These are phyloP conservation scores for Brachionus koreanus DNA, from an alignment of 1,140 invertebrate genomes.

Conservation along the genomic window DNA sequence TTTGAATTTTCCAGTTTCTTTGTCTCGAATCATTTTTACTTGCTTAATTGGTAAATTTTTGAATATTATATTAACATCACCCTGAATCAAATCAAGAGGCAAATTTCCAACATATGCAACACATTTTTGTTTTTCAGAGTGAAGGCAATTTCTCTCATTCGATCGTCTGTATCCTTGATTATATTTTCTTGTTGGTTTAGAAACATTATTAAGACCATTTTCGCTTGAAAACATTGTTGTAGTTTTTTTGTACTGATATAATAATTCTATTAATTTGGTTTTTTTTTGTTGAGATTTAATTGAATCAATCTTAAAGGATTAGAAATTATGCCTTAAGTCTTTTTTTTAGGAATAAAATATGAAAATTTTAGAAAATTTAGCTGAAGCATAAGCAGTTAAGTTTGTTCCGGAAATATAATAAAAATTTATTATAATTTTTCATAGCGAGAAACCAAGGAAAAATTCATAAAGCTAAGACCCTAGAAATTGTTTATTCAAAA, in stretches of 20 bases:
- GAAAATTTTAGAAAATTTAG: neutral
- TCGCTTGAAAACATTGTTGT: too few species aligned
- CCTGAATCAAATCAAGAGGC: constrained; percentile 3
- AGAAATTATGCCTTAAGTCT: neutral
- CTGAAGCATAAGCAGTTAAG: neutral
- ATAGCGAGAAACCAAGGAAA: too few species aligned
- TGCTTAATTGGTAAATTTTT: constrained; percentile 20
- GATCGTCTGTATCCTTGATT: neutral
- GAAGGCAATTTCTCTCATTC: neutral
- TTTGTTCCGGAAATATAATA: neutral
- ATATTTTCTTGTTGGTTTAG: neutral
- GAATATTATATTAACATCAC: constrained; percentile 21
- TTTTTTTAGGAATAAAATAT: neutral
- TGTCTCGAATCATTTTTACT: constrained; percentile 38
- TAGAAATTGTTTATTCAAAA: too few species aligned
- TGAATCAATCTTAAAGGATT: neutral
- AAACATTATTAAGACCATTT: neutral
- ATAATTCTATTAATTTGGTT: too few species aligned
- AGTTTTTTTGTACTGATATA: too few species aligned
- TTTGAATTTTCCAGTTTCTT: constrained; percentile 13
- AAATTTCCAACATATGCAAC: constrained; percentile 25
- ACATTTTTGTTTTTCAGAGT: neutral
- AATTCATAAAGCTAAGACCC: too few species aligned
- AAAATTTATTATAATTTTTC: neutral
- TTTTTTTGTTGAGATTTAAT: neutral